phyloP scores from a whole-genome alignment of 1,140 invertebrate species.

The Trialeurodes vaporariorum region DNA sequence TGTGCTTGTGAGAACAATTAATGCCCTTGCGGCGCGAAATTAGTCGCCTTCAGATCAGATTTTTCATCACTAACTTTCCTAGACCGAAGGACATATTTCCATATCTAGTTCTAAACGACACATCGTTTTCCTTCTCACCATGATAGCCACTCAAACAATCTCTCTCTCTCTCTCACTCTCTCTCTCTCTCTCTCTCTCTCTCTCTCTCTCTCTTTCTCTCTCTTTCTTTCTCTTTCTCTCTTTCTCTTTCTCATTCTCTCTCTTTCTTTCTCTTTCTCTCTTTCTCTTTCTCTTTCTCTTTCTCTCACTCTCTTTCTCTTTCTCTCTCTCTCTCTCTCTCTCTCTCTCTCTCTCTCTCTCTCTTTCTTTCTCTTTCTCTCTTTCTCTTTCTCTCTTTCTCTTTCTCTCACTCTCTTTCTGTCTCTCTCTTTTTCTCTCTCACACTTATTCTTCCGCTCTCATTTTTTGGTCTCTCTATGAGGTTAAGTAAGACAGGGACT shows the following conservation, averaged over 20 bases:
- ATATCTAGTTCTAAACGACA: too few species aligned
- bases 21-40: too few species aligned
- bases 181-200: neutral
- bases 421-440: neutral
- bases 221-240: neutral
- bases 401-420: neutral
- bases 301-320: neutral
- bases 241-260: neutral
- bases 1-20: too few species aligned
- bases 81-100: too few species aligned
- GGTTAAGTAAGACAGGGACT: too few species aligned
- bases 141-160: too few species aligned
- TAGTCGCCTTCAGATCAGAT: too few species aligned
- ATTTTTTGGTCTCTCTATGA: neutral
- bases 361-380: neutral
- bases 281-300: neutral
- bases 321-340: neutral
- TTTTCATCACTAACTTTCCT: too few species aligned
- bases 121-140: too few species aligned
- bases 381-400: neutral
- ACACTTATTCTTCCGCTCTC: neutral
- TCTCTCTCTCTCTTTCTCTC: neutral
- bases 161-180: too few species aligned
- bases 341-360: neutral
- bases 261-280: neutral